Evolutionary conservation across 1,140 invertebrate species (phyloP).

Genomic region (Gonatopus flavifemur): DNA sequence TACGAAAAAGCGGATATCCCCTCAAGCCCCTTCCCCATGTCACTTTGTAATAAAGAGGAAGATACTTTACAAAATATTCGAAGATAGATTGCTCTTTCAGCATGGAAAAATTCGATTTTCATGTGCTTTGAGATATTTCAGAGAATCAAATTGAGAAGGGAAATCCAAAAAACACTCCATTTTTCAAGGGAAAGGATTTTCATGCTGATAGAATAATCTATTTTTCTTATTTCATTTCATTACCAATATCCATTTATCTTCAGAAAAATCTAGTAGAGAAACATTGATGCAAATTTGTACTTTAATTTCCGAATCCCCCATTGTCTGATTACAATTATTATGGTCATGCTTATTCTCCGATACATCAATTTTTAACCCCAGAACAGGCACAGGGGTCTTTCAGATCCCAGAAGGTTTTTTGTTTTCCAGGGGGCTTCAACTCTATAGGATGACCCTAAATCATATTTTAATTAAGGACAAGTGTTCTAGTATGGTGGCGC

Average conservation of each 20-base stretch:
- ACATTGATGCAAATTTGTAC: not conserved
- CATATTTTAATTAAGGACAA: too few species aligned
- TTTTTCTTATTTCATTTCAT: constrained; percentile 16
- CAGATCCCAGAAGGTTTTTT: too few species aligned
- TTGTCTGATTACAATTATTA: not conserved
- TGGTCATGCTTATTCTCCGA: not conserved
- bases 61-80: constrained; percentile 25
- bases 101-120: constrained; percentile 7
- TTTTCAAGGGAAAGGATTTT: not conserved
- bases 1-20: constrained; percentile 27
- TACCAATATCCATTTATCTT: not conserved
- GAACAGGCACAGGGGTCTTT: too few species aligned
- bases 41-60: constrained; percentile 31
- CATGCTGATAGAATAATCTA: constrained; percentile 16
- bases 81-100: constrained; percentile 15
- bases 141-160: not conserved
- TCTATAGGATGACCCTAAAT: too few species aligned
- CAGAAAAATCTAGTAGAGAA: not conserved
- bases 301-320: not conserved
- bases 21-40: too few species aligned
- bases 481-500: too few species aligned
- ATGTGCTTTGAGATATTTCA: not conserved
- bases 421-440: too few species aligned
- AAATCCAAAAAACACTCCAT: not conserved
- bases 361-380: not conserved